Evolutionary conservation across 2,888 invertebrate species (phyloP).

Genomic region (Lymantria dispar): DNA sequence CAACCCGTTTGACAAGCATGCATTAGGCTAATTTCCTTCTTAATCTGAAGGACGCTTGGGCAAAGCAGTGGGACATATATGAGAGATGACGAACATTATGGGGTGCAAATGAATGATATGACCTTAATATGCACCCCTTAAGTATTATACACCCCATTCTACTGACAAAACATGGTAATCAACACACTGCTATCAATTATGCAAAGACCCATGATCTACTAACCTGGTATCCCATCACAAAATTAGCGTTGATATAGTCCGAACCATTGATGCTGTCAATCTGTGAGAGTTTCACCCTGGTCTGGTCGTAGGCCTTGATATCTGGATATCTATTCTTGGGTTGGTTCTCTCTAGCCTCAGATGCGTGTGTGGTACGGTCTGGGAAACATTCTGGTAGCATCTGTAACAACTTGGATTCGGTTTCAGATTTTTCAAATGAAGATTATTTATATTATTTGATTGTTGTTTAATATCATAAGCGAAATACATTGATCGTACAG

Average conservation of each 20-base stretch:
- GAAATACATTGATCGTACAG: too few species aligned
- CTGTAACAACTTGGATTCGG: conserved; percentile 64
- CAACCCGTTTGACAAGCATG: too few species aligned
- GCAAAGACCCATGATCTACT: conserved; percentile 21
- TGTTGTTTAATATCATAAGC: neutral
- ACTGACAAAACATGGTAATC: too few species aligned
- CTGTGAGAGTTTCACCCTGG: conserved; percentile 90
- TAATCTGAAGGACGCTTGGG: too few species aligned
- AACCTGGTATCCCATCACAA: conserved; percentile 92
- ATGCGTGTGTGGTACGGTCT: conserved; percentile 93
- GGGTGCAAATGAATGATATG: too few species aligned
- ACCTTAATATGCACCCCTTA: too few species aligned
- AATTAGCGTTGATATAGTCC: conserved; percentile 96
- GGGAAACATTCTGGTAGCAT: conserved; percentile 92
- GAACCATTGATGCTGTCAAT: conserved; percentile 91
- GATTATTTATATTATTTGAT: neutral
- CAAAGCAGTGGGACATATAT: too few species aligned
- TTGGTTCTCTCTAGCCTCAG: conserved; percentile 92
- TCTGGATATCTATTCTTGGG: conserved; percentile 96
- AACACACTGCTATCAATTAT: too few species aligned
- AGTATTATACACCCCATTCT: too few species aligned
- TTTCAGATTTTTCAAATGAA: conserved; percentile 7
- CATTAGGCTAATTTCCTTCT: too few species aligned
- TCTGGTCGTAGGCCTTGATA: conserved; percentile 96
- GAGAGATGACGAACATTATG: too few species aligned